phyloP scores from a whole-genome alignment of 2,113 vertebrate species.

The Pica pica region DNA sequence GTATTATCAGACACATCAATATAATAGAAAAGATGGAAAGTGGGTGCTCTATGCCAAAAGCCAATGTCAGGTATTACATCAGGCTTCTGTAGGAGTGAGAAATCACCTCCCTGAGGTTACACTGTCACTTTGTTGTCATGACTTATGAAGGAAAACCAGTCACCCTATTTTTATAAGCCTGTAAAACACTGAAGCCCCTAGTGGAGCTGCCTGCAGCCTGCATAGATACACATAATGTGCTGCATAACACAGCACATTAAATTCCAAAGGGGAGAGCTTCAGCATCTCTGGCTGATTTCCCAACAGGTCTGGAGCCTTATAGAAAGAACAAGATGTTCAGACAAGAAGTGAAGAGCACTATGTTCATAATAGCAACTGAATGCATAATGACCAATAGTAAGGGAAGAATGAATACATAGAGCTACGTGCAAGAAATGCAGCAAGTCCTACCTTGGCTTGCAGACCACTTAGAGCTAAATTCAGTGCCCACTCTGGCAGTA shows the following conservation, averaged over 20 bases:
- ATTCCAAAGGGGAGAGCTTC: neutral
- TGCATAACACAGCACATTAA: neutral
- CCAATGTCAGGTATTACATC: neutral
- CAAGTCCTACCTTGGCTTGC: neutral
- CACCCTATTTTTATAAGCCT: neutral
- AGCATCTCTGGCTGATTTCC: neutral
- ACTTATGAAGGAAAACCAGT: neutral
- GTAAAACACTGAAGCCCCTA: neutral
- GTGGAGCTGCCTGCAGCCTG: neutral
- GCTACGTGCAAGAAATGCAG: neutral
- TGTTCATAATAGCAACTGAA: neutral
- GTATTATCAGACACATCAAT: neutral
- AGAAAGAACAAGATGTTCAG: slow-evolving; percentile 21
- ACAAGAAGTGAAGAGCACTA: neutral
- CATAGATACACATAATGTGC: neutral
- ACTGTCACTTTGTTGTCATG: neutral
- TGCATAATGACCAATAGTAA: neutral
- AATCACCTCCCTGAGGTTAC: neutral
- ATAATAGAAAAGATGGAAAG: neutral
- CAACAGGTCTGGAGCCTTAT: neutral
- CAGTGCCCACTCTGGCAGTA: neutral
- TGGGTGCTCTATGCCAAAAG: neutral
- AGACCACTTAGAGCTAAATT: neutral
- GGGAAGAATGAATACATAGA: neutral
- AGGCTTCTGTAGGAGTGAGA: neutral